phyloP scores from a whole-genome alignment of 2,888 invertebrate genomes.

The Hypolimnas misippus region DNA sequence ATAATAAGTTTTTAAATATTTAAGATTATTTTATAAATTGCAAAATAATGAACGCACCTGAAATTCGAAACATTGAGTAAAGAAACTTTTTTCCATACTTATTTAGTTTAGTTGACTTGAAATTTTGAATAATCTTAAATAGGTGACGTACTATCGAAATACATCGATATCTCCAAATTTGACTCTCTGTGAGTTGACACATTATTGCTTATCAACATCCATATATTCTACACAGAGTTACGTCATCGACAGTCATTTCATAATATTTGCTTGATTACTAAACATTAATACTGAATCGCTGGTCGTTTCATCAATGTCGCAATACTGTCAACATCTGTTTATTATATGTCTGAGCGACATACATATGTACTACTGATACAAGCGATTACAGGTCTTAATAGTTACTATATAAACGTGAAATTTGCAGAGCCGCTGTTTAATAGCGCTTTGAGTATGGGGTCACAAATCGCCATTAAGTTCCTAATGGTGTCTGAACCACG shows the following conservation, averaged over 20 bases:
- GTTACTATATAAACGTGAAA: neutral
- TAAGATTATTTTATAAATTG: no score
- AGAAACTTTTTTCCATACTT: no score
- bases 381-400: conserved; percentile 20
- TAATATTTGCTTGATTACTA: conserved; percentile 24
- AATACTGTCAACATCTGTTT: conserved; percentile 40
- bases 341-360: conserved; percentile 32
- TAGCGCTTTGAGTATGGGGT: conserved; percentile 26
- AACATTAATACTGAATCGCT: conserved; percentile 35
- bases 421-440: conserved; percentile 2
- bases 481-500: conserved; percentile 22
- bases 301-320: conserved; percentile 35
- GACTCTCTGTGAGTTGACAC: no score
- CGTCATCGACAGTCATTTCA: neutral
- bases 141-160: no score
- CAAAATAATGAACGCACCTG: no score
- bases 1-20: no score
- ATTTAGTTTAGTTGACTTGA: no score
- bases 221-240: no score
- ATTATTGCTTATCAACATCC: no score
- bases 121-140: no score
- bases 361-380: conserved; percentile 8
- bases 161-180: no score
- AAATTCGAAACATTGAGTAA: no score
- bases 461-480: conserved; percentile 32